Percentiles rank a stretch among this genome's conserved stretches.
phyloP scores from a whole-genome alignment of 2,888 invertebrate species.

The Neoitamus cyanurus region DNA sequence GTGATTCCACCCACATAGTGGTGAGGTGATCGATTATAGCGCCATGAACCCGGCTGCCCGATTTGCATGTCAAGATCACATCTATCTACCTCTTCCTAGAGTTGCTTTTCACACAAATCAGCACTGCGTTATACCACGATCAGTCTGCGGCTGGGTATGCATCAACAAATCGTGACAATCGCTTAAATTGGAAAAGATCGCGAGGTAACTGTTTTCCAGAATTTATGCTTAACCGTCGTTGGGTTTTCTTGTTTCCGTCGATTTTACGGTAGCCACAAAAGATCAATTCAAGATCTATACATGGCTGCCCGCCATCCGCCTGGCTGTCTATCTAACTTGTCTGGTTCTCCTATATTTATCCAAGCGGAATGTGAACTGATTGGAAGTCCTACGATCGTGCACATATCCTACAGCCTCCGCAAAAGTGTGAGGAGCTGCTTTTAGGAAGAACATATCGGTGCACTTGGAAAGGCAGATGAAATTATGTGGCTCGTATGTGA shows the following conservation, averaged over 20 bases:
- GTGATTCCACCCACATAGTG: not conserved
- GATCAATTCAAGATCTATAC: slow-evolving; percentile 5
- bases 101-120: not conserved
- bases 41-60: not conserved
- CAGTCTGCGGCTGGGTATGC: not conserved
- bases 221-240: not conserved
- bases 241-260: not conserved
- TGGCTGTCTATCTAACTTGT: not conserved
- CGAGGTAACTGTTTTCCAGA: not conserved
- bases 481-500: not conserved
- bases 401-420: not conserved
- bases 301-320: not conserved
- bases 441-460: not conserved
- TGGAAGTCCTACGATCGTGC: not conserved
- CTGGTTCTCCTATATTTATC: not conserved
- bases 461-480: not conserved
- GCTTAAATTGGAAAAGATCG: not conserved
- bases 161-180: not conserved
- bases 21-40: not conserved
- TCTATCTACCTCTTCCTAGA: not conserved
- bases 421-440: not conserved
- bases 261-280: not conserved
- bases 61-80: slow-evolving; percentile 1
- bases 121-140: not conserved
- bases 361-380: not conserved